A percentile compares a stretch with the other conserved stretches of the same genome.
Evolutionary conservation across 2,888 invertebrate genomes (phyloP).

Genomic region (Hololepta plana): DNA sequence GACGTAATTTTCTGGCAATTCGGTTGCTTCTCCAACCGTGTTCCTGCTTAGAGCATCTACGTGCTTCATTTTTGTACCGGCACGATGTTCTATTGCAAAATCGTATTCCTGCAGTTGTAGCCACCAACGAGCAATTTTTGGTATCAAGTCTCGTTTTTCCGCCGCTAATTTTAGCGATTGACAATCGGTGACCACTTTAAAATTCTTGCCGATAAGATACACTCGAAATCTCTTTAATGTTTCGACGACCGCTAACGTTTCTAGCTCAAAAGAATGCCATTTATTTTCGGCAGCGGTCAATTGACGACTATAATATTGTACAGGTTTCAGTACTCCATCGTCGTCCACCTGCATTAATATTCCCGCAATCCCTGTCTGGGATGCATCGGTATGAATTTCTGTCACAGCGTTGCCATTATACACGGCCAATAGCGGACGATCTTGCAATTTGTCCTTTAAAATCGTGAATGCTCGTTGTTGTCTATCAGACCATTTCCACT

Average conservation of each 20-base stretch:
- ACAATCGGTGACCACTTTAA: conserved; percentile 19
- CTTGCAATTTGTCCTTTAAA: conserved; percentile 1
- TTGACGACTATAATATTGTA: conserved; percentile 10
- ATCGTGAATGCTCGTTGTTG: background rate
- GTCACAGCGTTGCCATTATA: conserved; percentile 4
- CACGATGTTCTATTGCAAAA: conserved; percentile 6
- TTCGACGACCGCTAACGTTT: conserved; percentile 19
- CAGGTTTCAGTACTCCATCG: background rate
- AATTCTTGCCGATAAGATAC: conserved; percentile 17
- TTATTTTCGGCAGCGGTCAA: conserved; percentile 17
- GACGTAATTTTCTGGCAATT: conserved; percentile 11
- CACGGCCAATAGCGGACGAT: conserved; percentile 3
- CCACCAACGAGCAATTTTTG: conserved; percentile 16
- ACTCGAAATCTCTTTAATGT: conserved; percentile 18
- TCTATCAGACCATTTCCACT: conserved; percentile 1
- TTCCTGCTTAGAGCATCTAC: background rate
- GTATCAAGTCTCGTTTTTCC: conserved; percentile 6
- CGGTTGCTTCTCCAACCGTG: conserved; percentile 5
- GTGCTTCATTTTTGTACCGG: conserved; percentile 4
- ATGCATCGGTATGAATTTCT: conserved; percentile 2
- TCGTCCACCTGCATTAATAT: background rate
- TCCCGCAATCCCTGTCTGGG: background rate
- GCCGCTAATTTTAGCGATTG: conserved; percentile 12
- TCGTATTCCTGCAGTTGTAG: conserved; percentile 12
- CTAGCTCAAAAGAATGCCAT: conserved; percentile 22